Base-by-base conservation (phyloP, 2,113 vertebrate genomes). In the Lepisosteus oculatus region DNA sequence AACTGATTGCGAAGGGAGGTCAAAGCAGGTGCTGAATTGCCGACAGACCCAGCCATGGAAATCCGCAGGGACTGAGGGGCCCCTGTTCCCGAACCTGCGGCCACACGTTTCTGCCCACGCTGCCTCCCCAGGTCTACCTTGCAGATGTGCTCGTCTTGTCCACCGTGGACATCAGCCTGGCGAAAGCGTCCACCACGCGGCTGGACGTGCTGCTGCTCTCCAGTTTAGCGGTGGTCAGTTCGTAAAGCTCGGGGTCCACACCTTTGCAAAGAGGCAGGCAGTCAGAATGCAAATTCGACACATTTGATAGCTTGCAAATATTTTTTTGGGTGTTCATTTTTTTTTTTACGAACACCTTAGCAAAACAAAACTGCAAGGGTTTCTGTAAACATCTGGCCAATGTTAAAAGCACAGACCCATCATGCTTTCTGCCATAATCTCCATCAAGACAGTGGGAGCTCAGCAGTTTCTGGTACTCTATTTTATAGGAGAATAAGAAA, bases 131-230 rank as follows among this genome's bases (percentile, higher is more conserved):
- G 11, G 5, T 51, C 47, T 51, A 97, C 97, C 95, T 95, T 87
- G 96, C 93, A 69, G 96, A 97, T 0, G 95, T 95, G 92, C 95
- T 98, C 82, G 96, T 96, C 84, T 96, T 98, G 86, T 99, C 96
- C 78, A 95, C 94, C 43, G 96, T 98, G 76, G 96, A 99, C 96
- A 99, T 99, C 44, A 99, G 88, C 79, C 94, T 95, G 65, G 96
- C 95, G 77, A 99, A 98, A 0, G 97, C 96, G 59, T 99, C 97
- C 0, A 94, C 94, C 79, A 96, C 92, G 61, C 91, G 89, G 79
- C 68, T 93, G 85, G 84, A 83, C 41, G 94, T 77, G 17, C 85
- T 84, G 78, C 89, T 86, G 43, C 89, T 72, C 76, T 98, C 97
- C 91, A 97, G 84, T 84, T 98, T 98, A 75, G 95, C 91, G 11